phyloP scores from a whole-genome alignment of 2,797 vertebrate genomes.

The Momotus momota region DNA sequence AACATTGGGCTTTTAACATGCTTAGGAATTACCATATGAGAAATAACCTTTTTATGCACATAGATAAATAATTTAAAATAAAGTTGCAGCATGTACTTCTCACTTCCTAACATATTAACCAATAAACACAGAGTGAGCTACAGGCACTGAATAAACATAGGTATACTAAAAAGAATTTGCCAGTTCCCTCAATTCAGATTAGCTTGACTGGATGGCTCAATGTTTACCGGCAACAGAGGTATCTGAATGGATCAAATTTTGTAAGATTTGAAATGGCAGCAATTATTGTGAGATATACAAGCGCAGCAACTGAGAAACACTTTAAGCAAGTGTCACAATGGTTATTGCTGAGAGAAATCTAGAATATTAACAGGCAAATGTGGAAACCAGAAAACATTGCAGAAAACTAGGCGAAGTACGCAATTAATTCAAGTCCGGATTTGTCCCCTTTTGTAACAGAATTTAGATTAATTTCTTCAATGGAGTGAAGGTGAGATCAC shows the following conservation, averaged over 20 bases:
- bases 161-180: neutral
- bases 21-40: neutral
- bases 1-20: accelerated
- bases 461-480: neutral
- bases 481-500: neutral
- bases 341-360: neutral
- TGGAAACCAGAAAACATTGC: neutral
- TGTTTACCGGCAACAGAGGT: neutral
- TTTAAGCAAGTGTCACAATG: neutral
- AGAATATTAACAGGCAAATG: neutral
- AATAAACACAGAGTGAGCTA: neutral
- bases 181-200: neutral
- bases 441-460: neutral
- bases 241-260: neutral
- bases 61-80: neutral
- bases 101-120: neutral
- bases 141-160: neutral
- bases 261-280: neutral
- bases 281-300: neutral
- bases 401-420: neutral
- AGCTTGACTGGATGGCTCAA: neutral
- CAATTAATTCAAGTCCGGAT: neutral
- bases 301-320: neutral
- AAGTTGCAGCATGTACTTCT: neutral
- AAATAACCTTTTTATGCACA: neutral